phyloP scores from a whole-genome alignment of 1,140 invertebrate genomes.

The Drosophila aff. region DNA sequence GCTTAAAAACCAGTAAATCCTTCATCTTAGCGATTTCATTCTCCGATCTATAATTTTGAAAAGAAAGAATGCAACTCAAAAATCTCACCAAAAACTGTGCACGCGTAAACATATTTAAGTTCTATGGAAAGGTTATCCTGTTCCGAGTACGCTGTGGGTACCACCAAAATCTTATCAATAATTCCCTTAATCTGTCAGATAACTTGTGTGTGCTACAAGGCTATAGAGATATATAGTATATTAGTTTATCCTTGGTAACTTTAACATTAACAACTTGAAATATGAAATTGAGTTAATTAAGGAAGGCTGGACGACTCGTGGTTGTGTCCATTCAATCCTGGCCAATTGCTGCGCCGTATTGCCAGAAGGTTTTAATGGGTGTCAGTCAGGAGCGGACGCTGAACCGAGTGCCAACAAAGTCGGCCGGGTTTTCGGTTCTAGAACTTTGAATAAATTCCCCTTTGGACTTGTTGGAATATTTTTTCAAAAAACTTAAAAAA shows the following conservation, averaged over 20 bases:
- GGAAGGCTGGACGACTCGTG: slow-evolving; percentile 49
- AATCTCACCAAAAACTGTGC: slow-evolving; percentile 37
- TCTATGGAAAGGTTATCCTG: slow-evolving; percentile 21
- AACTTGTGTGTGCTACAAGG: slow-evolving; percentile 64
- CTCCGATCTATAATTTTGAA: neutral
- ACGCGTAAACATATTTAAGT: slow-evolving; percentile 9
- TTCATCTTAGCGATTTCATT: slow-evolving; percentile 42
- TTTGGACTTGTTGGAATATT: slow-evolving; percentile 29
- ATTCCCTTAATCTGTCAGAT: slow-evolving; percentile 83
- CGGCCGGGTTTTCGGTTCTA: slow-evolving; percentile 39
- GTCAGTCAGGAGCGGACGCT: slow-evolving; percentile 6
- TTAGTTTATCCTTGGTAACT: neutral
- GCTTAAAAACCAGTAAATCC: neutral
- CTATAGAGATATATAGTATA: slow-evolving; percentile 12
- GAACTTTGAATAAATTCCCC: slow-evolving; percentile 28
- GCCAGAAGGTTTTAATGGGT: slow-evolving; percentile 59
- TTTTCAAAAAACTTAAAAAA: slow-evolving; percentile 28
- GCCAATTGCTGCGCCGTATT: slow-evolving; percentile 42
- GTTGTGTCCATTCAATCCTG: slow-evolving; percentile 15
- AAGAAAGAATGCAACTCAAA: neutral
- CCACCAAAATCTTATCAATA: slow-evolving; percentile 32
- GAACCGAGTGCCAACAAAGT: slow-evolving; percentile 37
- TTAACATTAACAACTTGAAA: slow-evolving; percentile 55
- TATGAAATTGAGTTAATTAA: slow-evolving; percentile 82
- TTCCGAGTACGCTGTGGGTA: slow-evolving; percentile 22